Evolutionary conservation across 2,888 invertebrate genomes (phyloP).

Genomic region (Listrodromus nycthemerus): DNA sequence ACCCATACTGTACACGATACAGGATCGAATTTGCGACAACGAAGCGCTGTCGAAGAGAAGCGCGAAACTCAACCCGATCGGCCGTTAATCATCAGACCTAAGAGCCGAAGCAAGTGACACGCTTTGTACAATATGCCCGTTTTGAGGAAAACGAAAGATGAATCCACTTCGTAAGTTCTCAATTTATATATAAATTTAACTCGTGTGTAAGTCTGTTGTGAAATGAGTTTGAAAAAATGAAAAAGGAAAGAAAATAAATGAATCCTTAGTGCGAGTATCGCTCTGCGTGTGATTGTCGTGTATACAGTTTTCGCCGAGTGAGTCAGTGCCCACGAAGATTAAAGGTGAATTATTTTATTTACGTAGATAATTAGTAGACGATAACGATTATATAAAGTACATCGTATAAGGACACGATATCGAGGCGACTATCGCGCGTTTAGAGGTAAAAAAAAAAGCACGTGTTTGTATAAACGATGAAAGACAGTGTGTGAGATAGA

Average conservation of each 20-base stretch:
- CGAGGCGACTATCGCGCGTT: slow-evolving; percentile 7
- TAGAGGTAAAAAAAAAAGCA: slow-evolving; percentile 21
- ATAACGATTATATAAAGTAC: slow-evolving; percentile 33
- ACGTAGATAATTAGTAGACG: slow-evolving; percentile 16
- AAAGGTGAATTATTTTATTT: slow-evolving; percentile 51
- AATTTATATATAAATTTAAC: slow-evolving; percentile 11
- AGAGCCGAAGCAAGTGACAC: background rate
- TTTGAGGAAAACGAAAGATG: slow-evolving; percentile 23
- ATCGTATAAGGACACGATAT: slow-evolving; percentile 27
- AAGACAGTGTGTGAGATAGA: slow-evolving; percentile 21
- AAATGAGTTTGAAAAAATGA: slow-evolving; percentile 8
- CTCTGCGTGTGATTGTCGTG: background rate
- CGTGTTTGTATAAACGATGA: slow-evolving; percentile 29
- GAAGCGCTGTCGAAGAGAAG: slow-evolving; percentile 10
- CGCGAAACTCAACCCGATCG: background rate
- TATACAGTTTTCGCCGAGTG: background rate
- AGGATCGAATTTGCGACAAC: slow-evolving; percentile 18
- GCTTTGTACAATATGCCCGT: slow-evolving; percentile 38
- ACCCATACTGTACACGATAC: background rate
- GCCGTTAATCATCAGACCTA: background rate
- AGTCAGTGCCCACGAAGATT: slow-evolving; percentile 1
- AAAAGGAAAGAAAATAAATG: background rate
- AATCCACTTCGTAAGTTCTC: slow-evolving; percentile 23
- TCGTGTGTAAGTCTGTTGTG: slow-evolving; percentile 13
- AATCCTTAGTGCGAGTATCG: background rate